A percentile compares a stretch with the other conserved stretches of the same genome.
phyloP scores from a whole-genome alignment of 2,113 vertebrate species.

The Girardinichthys multiradiatus region DNA sequence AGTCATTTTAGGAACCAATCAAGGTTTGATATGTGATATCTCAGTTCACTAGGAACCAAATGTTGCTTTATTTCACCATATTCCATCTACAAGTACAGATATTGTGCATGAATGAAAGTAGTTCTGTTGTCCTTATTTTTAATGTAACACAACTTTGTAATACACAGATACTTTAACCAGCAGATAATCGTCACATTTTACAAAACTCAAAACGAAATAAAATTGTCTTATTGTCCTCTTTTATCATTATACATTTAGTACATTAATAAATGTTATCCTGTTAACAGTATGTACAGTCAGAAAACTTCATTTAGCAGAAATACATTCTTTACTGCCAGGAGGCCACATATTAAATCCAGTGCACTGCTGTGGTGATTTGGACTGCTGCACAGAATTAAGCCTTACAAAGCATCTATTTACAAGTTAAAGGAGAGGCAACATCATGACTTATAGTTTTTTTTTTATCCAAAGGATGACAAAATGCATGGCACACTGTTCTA shows the following conservation, averaged over 20 bases:
- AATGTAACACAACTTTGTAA: conserved; percentile 37
- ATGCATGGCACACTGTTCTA: conserved; percentile 1
- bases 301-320: conserved; percentile 34
- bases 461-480: background rate
- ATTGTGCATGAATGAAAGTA: background rate
- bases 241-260: conserved; percentile 22
- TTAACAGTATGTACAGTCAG: conserved; percentile 41
- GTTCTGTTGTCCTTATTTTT: conserved; percentile 10
- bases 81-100: background rate
- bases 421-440: conserved; percentile 33
- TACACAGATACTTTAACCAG: conserved; percentile 40
- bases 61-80: background rate
- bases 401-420: conserved; percentile 55
- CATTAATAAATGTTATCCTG: conserved; percentile 22
- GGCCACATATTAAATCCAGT: conserved; percentile 41
- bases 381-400: conserved; percentile 18
- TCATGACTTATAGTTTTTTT: background rate
- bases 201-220: background rate
- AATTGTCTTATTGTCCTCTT: conserved; percentile 12
- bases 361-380: conserved; percentile 28
- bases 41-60: background rate
- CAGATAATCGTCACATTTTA: conserved; percentile 13
- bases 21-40: background rate
- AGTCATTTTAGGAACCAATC: background rate
- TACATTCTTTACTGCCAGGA: conserved; percentile 50